phyloP scores from a whole-genome alignment of 1,140 invertebrate species.

The Drosophila carrolli region DNA sequence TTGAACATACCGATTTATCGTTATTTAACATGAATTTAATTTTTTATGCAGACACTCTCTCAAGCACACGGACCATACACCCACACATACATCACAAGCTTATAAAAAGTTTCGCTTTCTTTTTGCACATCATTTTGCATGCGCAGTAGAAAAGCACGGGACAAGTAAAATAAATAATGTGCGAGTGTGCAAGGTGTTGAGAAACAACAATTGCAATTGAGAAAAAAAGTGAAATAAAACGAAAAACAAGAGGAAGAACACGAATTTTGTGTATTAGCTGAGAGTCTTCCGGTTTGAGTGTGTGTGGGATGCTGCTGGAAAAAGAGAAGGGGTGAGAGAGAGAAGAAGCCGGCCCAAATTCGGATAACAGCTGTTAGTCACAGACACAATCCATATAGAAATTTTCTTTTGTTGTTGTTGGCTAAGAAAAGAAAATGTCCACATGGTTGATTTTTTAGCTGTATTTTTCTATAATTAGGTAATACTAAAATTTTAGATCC shows the following conservation, averaged over 20 bases:
- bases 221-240: slow-evolving; percentile 9
- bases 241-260: slow-evolving; percentile 25
- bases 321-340: slow-evolving; percentile 10
- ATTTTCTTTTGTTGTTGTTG: slow-evolving; percentile 32
- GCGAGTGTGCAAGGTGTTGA: slow-evolving; percentile 41
- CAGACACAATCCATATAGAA: slow-evolving; percentile 39
- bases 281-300: background rate
- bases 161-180: slow-evolving; percentile 48
- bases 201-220: slow-evolving; percentile 48
- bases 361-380: slow-evolving; percentile 49
- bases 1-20: slow-evolving; percentile 1
- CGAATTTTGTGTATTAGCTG: slow-evolving; percentile 46
- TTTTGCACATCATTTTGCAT: slow-evolving; percentile 82
- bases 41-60: slow-evolving; percentile 14
- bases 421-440: slow-evolving; percentile 10
- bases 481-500: too few species aligned
- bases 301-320: slow-evolving; percentile 21
- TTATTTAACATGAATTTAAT: slow-evolving; percentile 53
- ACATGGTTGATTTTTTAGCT: slow-evolving; percentile 23
- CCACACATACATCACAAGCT: slow-evolving; percentile 13
- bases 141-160: slow-evolving; percentile 67
- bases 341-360: slow-evolving; percentile 33
- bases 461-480: slow-evolving; percentile 2
- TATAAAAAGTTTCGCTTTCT: slow-evolving; percentile 80
- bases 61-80: slow-evolving; percentile 9